Evolutionary conservation across 2,888 invertebrate species (phyloP).

Genomic region (Emmelina monodactyla): DNA sequence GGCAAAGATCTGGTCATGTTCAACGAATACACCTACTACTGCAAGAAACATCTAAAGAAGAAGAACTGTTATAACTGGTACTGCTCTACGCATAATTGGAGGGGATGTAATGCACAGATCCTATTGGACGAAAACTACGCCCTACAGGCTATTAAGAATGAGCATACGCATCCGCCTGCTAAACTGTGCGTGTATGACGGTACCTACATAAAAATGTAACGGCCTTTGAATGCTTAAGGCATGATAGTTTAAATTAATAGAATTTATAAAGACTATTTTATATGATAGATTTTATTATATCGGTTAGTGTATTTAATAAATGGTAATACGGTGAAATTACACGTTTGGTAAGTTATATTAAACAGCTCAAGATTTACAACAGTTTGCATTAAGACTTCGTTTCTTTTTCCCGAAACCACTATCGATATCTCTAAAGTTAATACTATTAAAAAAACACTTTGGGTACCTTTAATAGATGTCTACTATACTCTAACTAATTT

Average conservation of each 20-base stretch:
- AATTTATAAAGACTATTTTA: no score
- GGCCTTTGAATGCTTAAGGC: neutral
- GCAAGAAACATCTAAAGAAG: slow-evolving; percentile 42
- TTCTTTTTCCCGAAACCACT: no score
- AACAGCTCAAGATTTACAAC: no score
- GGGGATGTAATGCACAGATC: slow-evolving; percentile 45
- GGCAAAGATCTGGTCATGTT: slow-evolving; percentile 42
- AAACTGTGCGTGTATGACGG: slow-evolving; percentile 41
- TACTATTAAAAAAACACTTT: no score
- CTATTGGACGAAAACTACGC: slow-evolving; percentile 36
- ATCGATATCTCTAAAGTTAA: no score
- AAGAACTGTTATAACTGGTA: slow-evolving; percentile 42
- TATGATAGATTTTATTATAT: no score
- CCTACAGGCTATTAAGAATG: slow-evolving; percentile 28
- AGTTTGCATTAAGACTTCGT: no score
- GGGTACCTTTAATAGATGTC: no score
- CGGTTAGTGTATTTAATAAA: no score
- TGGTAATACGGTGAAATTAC: no score
- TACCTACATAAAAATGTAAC: slow-evolving; percentile 31
- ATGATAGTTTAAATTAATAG: neutral
- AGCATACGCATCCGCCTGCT: slow-evolving; percentile 41
- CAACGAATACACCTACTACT: slow-evolving; percentile 48
- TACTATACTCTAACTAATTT: no score
- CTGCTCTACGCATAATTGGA: slow-evolving; percentile 48
- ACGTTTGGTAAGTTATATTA: no score